Conservation (phyloP, 1,140 invertebrate species). For the Sweltsa coloradensis region DNA sequence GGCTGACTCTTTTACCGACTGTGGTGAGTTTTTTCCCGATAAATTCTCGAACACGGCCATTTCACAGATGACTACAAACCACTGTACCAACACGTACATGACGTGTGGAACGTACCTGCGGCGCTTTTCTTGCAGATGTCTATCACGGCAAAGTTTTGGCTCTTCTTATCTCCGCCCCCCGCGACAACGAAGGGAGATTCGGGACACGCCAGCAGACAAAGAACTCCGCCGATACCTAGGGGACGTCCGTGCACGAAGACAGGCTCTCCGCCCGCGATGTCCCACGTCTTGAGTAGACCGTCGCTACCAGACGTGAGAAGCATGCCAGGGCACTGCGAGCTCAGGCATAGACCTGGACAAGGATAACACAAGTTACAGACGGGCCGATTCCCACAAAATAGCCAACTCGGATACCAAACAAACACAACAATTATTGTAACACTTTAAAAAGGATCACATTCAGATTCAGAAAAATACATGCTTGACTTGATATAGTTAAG, state of each 20-base stretch:
- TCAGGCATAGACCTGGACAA: slow-evolving; percentile 48
- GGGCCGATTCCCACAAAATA: too few relatives aligned
- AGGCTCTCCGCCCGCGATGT: slow-evolving; percentile 32
- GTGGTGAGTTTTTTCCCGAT: too few relatives aligned
- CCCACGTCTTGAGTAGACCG: slow-evolving; percentile 67
- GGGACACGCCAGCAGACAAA: slow-evolving; percentile 60
- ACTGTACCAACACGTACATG: too few relatives aligned
- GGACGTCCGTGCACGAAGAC: slow-evolving; percentile 41
- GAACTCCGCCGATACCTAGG: slow-evolving; percentile 52
- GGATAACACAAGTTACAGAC: too few relatives aligned
- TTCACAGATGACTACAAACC: too few relatives aligned
- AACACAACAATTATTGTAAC: background rate
- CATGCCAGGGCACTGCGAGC: slow-evolving; percentile 48
- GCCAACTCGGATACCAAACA: background rate
- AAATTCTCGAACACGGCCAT: too few relatives aligned
- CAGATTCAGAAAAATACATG: slow-evolving; percentile 21
- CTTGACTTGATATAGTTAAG: slow-evolving; percentile 22
- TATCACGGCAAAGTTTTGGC: slow-evolving; percentile 61
- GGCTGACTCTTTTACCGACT: too few relatives aligned
- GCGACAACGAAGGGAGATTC: slow-evolving; percentile 69
- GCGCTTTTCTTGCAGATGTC: slow-evolving; percentile 50
- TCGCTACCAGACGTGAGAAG: slow-evolving; percentile 64
- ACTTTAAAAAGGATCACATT: slow-evolving; percentile 4
- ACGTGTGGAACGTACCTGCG: slow-evolving; percentile 48
- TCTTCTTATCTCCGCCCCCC: slow-evolving; percentile 71